Evolutionary conservation across 1,140 invertebrate species (phyloP).

Genomic region (Papilio glaucus): DNA sequence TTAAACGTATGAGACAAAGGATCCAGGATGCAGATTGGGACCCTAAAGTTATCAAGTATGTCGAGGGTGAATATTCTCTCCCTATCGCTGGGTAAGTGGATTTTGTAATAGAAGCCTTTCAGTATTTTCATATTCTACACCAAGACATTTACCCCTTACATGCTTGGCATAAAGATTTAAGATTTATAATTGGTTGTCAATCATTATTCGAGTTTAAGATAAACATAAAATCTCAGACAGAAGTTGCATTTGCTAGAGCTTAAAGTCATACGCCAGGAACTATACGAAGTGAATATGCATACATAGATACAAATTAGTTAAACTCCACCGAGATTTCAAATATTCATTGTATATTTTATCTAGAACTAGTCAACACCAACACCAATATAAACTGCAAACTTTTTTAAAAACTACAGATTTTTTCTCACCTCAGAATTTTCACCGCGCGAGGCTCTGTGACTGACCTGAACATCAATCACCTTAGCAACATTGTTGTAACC

Average conservation of each 20-base stretch:
- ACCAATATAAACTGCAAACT: not conserved
- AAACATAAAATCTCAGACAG: too few relatives aligned
- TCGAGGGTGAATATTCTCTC: not conserved
- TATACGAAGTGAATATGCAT: too few relatives aligned
- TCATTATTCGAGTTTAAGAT: too few relatives aligned
- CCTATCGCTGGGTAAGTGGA: conserved; percentile 4
- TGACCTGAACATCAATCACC: not conserved
- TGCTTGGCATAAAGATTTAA: too few relatives aligned
- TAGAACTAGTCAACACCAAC: not conserved
- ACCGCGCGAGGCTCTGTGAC: conserved; percentile 7
- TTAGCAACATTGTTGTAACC: conserved; percentile 18
- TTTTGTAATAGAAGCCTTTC: not conserved
- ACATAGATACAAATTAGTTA: too few relatives aligned
- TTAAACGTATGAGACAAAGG: not conserved
- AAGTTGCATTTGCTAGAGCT: too few relatives aligned
- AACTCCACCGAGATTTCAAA: too few relatives aligned
- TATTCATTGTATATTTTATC: too few relatives aligned
- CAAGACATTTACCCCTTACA: too few relatives aligned
- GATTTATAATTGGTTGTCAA: too few relatives aligned
- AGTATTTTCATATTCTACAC: not conserved
- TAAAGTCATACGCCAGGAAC: too few relatives aligned
- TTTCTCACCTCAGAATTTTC: not conserved
- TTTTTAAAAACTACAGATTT: not conserved
- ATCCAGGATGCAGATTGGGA: not conserved
- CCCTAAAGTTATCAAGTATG: not conserved